Evolutionary conservation across 2,113 vertebrate genomes (phyloP).

Genomic region (Aegithalos caudatus): DNA sequence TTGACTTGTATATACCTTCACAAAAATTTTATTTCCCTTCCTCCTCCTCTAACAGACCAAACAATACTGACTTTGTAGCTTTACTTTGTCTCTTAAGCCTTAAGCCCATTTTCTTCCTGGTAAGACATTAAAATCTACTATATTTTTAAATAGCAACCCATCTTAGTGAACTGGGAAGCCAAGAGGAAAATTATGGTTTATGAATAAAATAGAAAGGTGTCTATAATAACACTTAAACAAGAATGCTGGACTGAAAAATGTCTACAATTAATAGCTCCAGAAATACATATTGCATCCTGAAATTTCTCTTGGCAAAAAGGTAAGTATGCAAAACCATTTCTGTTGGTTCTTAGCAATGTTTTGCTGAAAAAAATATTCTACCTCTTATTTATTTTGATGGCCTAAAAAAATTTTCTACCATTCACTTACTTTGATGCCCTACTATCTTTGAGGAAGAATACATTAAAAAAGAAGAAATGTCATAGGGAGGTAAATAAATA

Average conservation of each 20-base stretch:
- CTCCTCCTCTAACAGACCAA: background rate
- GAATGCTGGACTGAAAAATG: background rate
- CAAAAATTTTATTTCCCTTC: background rate
- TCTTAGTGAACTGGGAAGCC: background rate
- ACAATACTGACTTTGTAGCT: background rate
- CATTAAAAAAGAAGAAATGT: background rate
- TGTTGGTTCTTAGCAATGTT: background rate
- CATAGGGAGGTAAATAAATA: background rate
- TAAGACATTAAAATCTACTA: background rate
- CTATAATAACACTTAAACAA: background rate
- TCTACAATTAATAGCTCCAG: background rate
- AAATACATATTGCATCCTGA: background rate
- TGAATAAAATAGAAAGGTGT: background rate
- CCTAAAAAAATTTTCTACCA: background rate
- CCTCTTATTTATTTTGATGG: background rate
- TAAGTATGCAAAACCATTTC: background rate
- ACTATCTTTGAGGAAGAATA: background rate
- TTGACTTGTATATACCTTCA: background rate
- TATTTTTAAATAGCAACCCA: conserved; percentile 12
- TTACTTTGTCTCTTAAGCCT: background rate
- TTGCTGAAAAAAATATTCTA: background rate
- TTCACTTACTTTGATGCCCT: background rate
- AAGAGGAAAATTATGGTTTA: background rate
- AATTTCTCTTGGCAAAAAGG: background rate
- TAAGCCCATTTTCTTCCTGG: background rate